Evolutionary conservation across 1,140 invertebrate genomes (phyloP).

Genomic region (Macrocentrus cingulum): DNA sequence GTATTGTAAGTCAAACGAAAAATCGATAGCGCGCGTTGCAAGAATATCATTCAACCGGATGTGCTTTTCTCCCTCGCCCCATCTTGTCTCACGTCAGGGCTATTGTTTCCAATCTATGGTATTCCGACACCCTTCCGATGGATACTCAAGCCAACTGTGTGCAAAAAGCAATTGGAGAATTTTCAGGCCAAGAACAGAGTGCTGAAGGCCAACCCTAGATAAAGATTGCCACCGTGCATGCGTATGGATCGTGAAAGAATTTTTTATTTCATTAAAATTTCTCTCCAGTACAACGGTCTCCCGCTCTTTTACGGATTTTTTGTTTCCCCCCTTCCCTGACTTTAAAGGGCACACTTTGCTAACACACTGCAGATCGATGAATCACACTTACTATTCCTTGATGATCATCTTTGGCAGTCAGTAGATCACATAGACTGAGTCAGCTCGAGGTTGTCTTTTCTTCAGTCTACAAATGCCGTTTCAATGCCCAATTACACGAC

Average conservation of each 20-base stretch:
- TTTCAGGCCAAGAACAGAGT: too few relatives aligned
- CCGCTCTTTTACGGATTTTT: not conserved
- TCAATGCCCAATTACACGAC: slow-evolving; percentile 4
- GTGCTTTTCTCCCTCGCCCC: not conserved
- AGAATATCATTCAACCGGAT: slow-evolving; percentile 8
- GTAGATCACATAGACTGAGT: slow-evolving; percentile 27
- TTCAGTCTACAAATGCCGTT: not conserved
- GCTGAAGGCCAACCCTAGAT: too few relatives aligned
- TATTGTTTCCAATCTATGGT: slow-evolving; percentile 6
- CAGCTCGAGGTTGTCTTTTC: not conserved
- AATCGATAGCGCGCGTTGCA: slow-evolving; percentile 22
- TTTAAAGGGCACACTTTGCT: too few relatives aligned
- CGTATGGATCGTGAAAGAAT: too few relatives aligned
- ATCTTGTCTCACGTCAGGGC: not conserved
- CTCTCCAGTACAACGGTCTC: slow-evolving; percentile 9
- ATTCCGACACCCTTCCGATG: too few relatives aligned
- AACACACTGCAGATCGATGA: not conserved
- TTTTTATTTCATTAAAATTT: too few relatives aligned
- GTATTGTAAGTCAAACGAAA: slow-evolving; percentile 25
- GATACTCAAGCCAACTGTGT: too few relatives aligned
- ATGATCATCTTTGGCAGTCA: slow-evolving; percentile 52
- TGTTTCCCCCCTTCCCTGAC: too few relatives aligned
- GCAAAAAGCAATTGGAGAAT: too few relatives aligned
- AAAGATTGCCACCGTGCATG: too few relatives aligned
- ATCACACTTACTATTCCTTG: slow-evolving; percentile 54